phyloP scores from a whole-genome alignment of 2,888 invertebrate species.

The Athrips mouffetella region DNA sequence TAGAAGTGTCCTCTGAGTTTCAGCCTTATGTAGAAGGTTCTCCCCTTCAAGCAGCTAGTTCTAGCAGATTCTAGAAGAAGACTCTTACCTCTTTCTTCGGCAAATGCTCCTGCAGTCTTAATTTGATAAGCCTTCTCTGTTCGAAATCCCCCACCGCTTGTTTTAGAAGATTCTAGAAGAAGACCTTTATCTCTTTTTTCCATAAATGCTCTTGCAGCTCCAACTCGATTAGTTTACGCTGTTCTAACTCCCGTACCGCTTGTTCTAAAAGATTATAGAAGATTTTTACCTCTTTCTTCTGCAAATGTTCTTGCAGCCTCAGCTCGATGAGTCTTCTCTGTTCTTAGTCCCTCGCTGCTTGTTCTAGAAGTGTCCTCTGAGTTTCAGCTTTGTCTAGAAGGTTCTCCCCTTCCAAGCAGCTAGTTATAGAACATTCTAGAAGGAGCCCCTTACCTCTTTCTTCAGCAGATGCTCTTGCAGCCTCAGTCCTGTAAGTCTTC shows the following conservation, averaged over 20 bases:
- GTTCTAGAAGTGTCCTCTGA: conserved; percentile 92
- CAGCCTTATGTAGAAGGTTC: no score
- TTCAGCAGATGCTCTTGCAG: conserved; percentile 89
- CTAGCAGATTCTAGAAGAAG: not conserved
- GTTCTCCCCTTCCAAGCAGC: conserved; percentile 67
- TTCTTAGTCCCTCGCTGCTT: conserved; percentile 90
- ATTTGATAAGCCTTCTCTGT: no score
- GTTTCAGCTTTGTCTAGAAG: conserved; percentile 97
- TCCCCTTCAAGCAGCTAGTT: no score
- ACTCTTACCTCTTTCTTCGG: not conserved
- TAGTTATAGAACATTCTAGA: no score
- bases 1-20: no score
- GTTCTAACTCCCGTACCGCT: conserved; percentile 1
- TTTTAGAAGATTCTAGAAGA: no score
- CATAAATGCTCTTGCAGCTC: not conserved
- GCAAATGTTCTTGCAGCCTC: conserved; percentile 87
- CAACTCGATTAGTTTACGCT: not conserved
- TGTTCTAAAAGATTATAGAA: conserved; percentile 29
- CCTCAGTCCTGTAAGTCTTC: no score
- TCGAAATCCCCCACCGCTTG: no score
- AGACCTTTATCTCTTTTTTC: not conserved
- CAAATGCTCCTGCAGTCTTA: no score
- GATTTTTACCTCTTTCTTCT: conserved; percentile 93
- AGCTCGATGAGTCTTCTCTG: conserved; percentile 87
- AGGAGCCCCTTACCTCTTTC: conserved; percentile 90